Percentiles rank a stretch among this genome's conserved stretches.
Evolutionary conservation across 53 echinoderm and acorn worm genomes (phyloP).

Genomic region (Arbacia lixula): DNA sequence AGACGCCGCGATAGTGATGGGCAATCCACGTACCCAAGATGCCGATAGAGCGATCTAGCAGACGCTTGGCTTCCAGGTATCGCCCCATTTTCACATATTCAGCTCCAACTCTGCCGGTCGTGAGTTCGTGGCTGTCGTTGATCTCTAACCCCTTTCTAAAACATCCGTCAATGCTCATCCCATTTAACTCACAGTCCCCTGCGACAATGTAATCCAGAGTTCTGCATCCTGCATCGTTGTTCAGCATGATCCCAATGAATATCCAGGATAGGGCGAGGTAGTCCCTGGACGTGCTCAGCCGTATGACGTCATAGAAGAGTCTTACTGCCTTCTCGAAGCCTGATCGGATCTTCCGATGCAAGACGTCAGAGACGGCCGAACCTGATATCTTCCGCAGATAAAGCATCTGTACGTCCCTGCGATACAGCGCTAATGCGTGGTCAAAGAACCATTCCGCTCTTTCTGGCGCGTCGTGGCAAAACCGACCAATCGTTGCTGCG

Average conservation of each 20-base stretch:
- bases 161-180: conserved; percentile 63
- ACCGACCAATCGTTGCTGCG: conserved; percentile 68
- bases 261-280: conserved; percentile 76
- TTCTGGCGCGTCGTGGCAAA: conserved; percentile 56
- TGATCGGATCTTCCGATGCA: conserved; percentile 46
- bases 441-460: conserved; percentile 90
- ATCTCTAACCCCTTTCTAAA: conserved; percentile 61
- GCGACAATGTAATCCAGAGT: conserved; percentile 54
- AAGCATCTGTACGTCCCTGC: conserved; percentile 83
- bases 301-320: conserved; percentile 67
- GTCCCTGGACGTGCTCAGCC: conserved; percentile 45
- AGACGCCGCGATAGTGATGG: conserved; percentile 64
- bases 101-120: conserved; percentile 76
- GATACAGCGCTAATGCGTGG: conserved; percentile 77
- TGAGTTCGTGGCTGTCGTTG: conserved; percentile 61
- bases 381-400: conserved; percentile 56
- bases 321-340: conserved; percentile 69
- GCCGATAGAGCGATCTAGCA: conserved; percentile 65
- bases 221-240: conserved; percentile 61
- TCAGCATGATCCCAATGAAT: conserved; percentile 85
- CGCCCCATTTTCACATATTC: conserved; percentile 78
- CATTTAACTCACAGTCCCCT: conserved; percentile 10
- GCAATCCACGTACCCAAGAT: conserved; percentile 69
- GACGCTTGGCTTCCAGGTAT: conserved; percentile 57
- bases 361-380: conserved; percentile 32